Conservation (phyloP, 1,140 invertebrate genomes). For the Bicyclus anynana region DNA sequence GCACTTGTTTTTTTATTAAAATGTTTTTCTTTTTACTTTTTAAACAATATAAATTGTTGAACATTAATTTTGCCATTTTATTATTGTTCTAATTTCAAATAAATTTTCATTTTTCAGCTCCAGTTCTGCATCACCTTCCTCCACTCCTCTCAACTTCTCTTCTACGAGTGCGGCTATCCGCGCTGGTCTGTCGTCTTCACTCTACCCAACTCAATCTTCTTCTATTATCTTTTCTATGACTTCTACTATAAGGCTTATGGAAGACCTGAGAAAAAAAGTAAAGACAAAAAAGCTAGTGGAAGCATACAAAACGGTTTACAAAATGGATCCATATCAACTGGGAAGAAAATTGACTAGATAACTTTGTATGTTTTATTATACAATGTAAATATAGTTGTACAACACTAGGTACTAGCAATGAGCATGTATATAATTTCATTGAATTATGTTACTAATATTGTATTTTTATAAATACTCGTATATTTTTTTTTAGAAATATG, state of each 20-base stretch:
- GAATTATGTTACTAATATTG: not conserved
- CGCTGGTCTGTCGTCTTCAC: constrained; percentile 84
- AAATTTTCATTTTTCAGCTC: constrained; percentile 75
- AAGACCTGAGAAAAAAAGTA: constrained; percentile 42
- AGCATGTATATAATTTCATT: not conserved
- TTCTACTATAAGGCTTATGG: constrained; percentile 88
- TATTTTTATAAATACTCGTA: no score
- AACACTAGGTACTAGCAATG: not conserved
- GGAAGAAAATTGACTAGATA: constrained; percentile 13
- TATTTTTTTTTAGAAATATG: no score
- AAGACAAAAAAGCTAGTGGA: constrained; percentile 7
- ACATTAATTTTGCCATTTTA: no score
- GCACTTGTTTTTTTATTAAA: no score
- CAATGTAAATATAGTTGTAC: not conserved
- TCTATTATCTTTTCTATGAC: constrained; percentile 88
- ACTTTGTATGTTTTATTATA: constrained; percentile 2
- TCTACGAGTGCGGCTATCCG: constrained; percentile 92
- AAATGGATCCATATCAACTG: constrained; percentile 25
- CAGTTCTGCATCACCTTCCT: constrained; percentile 88
- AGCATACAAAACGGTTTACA: constrained; percentile 14
- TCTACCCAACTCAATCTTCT: constrained; percentile 88
- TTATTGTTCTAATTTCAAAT: not conserved
- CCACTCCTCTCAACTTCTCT: constrained; percentile 88
- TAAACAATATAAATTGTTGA: no score
- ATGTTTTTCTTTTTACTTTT: no score